A percentile compares a stretch with the other conserved stretches of the same genome.
Conservation (phyloP, 2,888 invertebrate species). For the Nebria salina region DNA sequence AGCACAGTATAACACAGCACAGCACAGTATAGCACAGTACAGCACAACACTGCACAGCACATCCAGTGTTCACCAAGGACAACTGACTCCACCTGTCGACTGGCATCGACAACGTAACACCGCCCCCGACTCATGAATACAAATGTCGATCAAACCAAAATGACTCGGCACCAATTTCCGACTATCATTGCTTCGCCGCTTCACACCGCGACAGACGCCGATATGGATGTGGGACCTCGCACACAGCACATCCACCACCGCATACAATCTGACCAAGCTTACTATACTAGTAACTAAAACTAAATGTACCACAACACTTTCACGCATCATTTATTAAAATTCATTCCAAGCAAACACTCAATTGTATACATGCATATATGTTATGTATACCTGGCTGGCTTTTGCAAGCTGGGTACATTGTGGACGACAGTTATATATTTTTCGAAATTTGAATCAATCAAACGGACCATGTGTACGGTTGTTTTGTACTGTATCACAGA, state of each 20-base stretch:
- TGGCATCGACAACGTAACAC: constrained; percentile 9
- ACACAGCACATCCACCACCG: too few species aligned
- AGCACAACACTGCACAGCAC: too few species aligned
- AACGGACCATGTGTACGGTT: constrained; percentile 16
- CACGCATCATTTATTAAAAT: too few species aligned
- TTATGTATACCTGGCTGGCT: not conserved
- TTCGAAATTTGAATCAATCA: constrained; percentile 45
- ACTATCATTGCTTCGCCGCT: constrained; percentile 28
- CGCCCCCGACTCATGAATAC: constrained; percentile 43
- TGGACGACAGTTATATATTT: not conserved
- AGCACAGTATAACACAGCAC: too few species aligned
- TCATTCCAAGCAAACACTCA: too few species aligned
- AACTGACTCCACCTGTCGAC: constrained; percentile 3
- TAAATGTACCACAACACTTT: too few species aligned
- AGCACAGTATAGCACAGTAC: too few species aligned
- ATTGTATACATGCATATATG: too few species aligned
- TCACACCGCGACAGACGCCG: not conserved
- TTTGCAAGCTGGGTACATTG: not conserved
- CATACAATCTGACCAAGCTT: too few species aligned
- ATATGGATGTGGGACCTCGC: not conserved
- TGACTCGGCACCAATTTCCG: constrained; percentile 43
- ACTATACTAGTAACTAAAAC: too few species aligned
- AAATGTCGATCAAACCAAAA: constrained; percentile 44
- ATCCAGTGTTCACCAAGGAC: not conserved
- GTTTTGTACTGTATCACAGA: not conserved